Base-by-base conservation (phyloP, 2,797 vertebrate genomes). In the Otus scops region DNA sequence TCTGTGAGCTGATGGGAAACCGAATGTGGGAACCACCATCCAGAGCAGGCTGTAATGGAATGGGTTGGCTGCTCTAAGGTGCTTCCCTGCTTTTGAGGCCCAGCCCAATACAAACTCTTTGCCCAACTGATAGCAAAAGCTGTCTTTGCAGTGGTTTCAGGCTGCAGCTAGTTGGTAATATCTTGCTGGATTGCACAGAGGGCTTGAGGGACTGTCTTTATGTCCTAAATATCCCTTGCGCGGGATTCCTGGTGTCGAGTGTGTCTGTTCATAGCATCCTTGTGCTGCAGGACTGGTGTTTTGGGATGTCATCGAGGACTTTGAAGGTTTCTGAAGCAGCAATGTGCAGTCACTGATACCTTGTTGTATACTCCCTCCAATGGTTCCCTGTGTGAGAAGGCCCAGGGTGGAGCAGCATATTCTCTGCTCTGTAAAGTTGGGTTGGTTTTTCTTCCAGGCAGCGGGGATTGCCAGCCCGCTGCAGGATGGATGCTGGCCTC, bases 341-440 rank as follows among this genome's bases (percentile, higher is more conserved):
- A 4, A 0, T 1, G 10, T 21, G 45, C 13, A 6, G 26, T 32
- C 2, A 0, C n/a, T 51, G 61, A 12, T 50, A 43, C 19, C 19
- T 59, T 2, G 0, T 41, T 16, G 2, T 7, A 2, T 18, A 6
- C 17, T 43, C 41, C 17, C 27, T 34, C 30, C 3, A 1, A 7
- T 2, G 43, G 18, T 48, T 32, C 11, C 38, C 43, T 0, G 0
- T 10, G 50, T 2, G 5, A 57, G 81, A 68, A 61, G 11, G 59
- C 38, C 47, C 20, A 1, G 30, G 17, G 6, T 7, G 32, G 45
- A 67, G 7, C 3, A 67, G 7, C 3, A 0, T 19, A 3, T 13
- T 65, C 1, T 0, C 41, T 36, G 20, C 3, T 26, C 60, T 18
- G 3, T 38, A 17, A 39, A 53, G 12, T 9, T 26, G 43, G 15